Conservation (phyloP, 2,888 invertebrate genomes). For the Cactoblastis cactorum region DNA sequence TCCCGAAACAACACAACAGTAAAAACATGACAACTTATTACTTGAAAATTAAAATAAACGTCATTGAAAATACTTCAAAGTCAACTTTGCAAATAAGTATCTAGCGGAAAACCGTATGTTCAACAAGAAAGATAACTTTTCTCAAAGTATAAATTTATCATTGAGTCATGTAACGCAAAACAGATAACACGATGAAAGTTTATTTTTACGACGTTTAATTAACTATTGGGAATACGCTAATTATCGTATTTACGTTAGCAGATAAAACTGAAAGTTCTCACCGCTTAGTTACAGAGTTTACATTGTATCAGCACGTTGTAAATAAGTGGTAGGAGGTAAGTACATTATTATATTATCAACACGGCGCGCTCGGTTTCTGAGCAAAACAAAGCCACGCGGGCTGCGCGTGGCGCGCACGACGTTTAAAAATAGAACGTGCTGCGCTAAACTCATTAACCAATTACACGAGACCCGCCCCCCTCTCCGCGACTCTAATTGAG, state of each 20-base stretch:
- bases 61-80: not conserved
- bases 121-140: constrained; percentile 15
- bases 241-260: constrained; percentile 45
- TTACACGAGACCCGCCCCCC: constrained; percentile 33
- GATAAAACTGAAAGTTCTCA: constrained; percentile 37
- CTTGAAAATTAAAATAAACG: not conserved
- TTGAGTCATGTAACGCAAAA: constrained; percentile 8
- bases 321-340: constrained; percentile 51
- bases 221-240: constrained; percentile 43
- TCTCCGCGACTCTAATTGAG: constrained; percentile 20
- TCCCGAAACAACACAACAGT: too few relatives aligned
- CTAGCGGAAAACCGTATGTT: not conserved
- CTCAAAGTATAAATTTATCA: constrained; percentile 11
- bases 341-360: constrained; percentile 33
- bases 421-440: constrained; percentile 61
- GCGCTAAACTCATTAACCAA: constrained; percentile 42
- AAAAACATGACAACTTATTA: too few relatives aligned
- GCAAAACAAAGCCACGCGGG: constrained; percentile 73
- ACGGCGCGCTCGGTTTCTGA: constrained; percentile 40
- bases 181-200: constrained; percentile 11
- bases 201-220: constrained; percentile 27
- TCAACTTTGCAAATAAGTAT: not conserved
- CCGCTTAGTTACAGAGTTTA: constrained; percentile 49
- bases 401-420: constrained; percentile 57
- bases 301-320: constrained; percentile 51